Evolutionary conservation across 1,140 invertebrate species (phyloP), one percentile per base, ranked within the genome.

Genomic region (Danaus plexippus): DNA sequence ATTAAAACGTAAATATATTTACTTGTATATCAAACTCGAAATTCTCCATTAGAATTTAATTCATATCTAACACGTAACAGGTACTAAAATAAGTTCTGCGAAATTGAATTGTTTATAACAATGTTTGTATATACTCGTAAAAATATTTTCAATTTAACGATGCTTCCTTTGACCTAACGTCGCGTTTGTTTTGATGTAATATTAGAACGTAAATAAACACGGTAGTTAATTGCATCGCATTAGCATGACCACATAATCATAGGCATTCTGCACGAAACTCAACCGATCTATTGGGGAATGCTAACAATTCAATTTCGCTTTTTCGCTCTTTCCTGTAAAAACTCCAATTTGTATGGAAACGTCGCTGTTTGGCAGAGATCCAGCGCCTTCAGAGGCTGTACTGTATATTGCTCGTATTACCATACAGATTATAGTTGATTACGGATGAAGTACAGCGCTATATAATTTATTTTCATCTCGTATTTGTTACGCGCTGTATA

Each of bases 221-320:
- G 67, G 75, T 83, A 85, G 82, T 71, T 71, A 65, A 73, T 71
- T 77, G 75, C 71, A 80, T 77, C 77, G 80, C 82, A 85, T 84
- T 73, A 80, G 80, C 78, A 59, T 73, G 75, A 73, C 68, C 72
- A 69, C 55, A 59, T 82, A 75, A 66, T 66, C 64, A 61, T 73
- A 70, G 70, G 64, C 63, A 70, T 64, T 70, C 70, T 82, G 82
- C 82, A 86, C 80, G 78, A 76, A 66, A 51, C 64, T 67, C 69
- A 67, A 73, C 57, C 52, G 60, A 70, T 77, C 71, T 76, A 69
- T 79, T 75, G 71, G 75, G 78, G 77, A 73, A 76, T 69, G 71
- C 74, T 71, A 82, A 86, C 83, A 86, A 86, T 86, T 83, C 81
- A 83, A 85, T 86, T 86, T 86, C 81, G 83, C 80, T 83, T 86